Evolutionary conservation across 2,113 vertebrate species (phyloP), one percentile per base, ranked within the genome.

Genomic region (Phyllostomus hastatus): DNA sequence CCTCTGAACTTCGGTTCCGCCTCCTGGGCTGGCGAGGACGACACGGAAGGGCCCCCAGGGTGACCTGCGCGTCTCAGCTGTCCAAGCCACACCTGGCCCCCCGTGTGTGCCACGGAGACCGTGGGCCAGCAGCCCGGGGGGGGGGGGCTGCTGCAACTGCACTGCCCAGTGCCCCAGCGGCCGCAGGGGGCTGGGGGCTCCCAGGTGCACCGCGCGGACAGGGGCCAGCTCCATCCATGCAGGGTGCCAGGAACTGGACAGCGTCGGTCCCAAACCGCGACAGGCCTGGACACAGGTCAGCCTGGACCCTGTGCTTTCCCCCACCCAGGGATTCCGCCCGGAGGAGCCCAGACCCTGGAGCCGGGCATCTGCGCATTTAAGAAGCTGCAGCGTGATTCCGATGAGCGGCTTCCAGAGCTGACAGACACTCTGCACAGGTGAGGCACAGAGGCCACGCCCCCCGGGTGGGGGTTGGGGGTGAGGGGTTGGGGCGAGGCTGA

Each of bases 141-240:
- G n/a, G n/a, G 8, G 0, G 24, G 0, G 0, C 2, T 2, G 31
- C 61, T 9, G 3, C 24, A 31, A 0, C 54, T 0, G 0, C 0
- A 3, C 61, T 41, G 12, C 11, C 2, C 10, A 0, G 11, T 8
- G 9, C 2, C 46, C 52, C 8, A 0, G 5, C 4, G 66, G 48
- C 66, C 35, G 2, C 19, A 3, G 20, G 41, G 10, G 9, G 46
- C 9, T 1, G 0, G 19, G 1, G 38, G 11, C 50, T 26, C 33
- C 78, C 28, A 6, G 0, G 0, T 0, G 0, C 48, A 5, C 6
- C 3, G 12, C 35, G 12, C 10, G 0, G 48, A 10, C 0, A 0
- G 0, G 7, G 76, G 4, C 10, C 0, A 0, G 4, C 10, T 2
- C 6, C 26, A 0, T 0, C 3, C 1, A 12, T 0, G 4, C 3